These are phyloP conservation scores for Leuciscus idus DNA, from an alignment of 2,113 vertebrate species.

Conservation along the genomic window DNA sequence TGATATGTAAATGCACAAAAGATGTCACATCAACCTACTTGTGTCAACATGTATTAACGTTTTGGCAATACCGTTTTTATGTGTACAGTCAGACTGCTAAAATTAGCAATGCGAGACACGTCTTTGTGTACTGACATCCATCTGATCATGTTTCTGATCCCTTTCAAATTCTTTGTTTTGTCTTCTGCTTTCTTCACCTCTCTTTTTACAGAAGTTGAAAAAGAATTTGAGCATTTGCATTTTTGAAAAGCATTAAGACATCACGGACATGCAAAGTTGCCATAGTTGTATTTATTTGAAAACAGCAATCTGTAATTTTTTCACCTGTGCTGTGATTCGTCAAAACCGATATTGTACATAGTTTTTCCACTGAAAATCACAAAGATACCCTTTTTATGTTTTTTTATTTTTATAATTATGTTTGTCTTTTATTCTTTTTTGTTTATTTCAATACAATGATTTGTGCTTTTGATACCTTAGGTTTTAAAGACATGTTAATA, in stretches of 20 bases:
- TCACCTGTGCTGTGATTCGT: slow-evolving; percentile 73
- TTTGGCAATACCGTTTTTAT: slow-evolving; percentile 1
- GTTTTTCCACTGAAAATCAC: slow-evolving; percentile 78
- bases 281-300: slow-evolving; percentile 81
- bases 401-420: slow-evolving; percentile 53
- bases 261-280: slow-evolving; percentile 52
- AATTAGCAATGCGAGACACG: slow-evolving; percentile 7
- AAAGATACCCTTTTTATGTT: slow-evolving; percentile 70
- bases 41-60: slow-evolving; percentile 15
- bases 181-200: not conserved
- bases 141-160: not conserved
- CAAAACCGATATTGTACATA: slow-evolving; percentile 74
- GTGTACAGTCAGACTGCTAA: not conserved
- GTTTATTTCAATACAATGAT: slow-evolving; percentile 72
- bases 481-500: slow-evolving; percentile 75
- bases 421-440: slow-evolving; percentile 65
- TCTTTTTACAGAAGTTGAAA: not conserved
- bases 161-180: not conserved
- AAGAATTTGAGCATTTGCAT: not conserved
- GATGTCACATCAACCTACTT: slow-evolving; percentile 26
- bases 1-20: not conserved
- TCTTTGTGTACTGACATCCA: not conserved
- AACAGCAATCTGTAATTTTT: slow-evolving; percentile 77
- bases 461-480: slow-evolving; percentile 79
- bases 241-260: slow-evolving; percentile 33